Evolutionary conservation across 2,888 invertebrate species (phyloP), one percentile per base, ranked within the genome.

Genomic region (Auanema freiburgensis): DNA sequence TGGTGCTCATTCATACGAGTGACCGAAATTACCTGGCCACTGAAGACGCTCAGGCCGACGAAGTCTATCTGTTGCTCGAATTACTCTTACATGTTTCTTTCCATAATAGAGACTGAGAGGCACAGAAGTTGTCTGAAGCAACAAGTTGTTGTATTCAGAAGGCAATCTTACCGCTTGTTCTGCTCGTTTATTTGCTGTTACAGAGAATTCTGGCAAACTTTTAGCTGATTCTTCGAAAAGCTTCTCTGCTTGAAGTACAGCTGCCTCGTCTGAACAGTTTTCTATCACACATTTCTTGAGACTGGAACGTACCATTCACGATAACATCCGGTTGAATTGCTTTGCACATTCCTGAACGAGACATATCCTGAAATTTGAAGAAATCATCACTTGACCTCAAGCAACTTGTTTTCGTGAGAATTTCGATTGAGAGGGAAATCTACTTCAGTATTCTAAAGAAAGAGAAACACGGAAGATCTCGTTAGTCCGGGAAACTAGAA

Each of bases 1-100:
- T 56, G 44, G 52, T 23, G 25, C 43, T 40, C 42, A 42, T 16
- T 49, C 46, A 46, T 54, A 21, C 33, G 41, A 49, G 57, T 52
- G 21, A 1, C 41, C 57, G 33, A 52, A 14, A 43, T 44, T 40
- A 74, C 80, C 79, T 75, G 79, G 80, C 80, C 79, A 79, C 49
- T 79, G 78, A 23, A 79, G 72, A 59, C 77, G 54, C 51, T 79
- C 79, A 49, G 75, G 74, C 10, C 72, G 49, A 44, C 72, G 43
- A 18, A 75, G 74, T 53, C 79, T 79, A 11, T 66, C 60, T 4
- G 51, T 57, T 46, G 63, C 46, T 33, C 33, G 33, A 8, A 33
- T 33, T 5, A 23, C 18, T 55, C 40, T 42, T 6, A 43, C 42
- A 14, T 41, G 18, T 40, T 23, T 55, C 40, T 25, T 40, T 24